Base-by-base conservation (phyloP, 2,797 vertebrate species). In the Rhadinocentrus ornatus region DNA sequence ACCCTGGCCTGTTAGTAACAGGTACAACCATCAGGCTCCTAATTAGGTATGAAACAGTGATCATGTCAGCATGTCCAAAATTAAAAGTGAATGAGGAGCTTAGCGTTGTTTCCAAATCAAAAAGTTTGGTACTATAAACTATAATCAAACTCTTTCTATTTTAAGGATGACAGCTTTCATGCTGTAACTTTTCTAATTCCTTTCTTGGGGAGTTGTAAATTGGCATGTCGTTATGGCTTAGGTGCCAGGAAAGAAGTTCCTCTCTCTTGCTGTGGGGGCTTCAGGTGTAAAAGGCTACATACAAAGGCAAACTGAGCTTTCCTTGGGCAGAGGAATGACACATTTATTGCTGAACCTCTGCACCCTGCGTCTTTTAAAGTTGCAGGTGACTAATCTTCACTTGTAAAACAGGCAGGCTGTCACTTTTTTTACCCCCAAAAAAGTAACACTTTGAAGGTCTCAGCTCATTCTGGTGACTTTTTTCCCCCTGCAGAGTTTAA, bases 361-460 rank as follows among this genome's bases (percentile, higher is more conserved):
- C 63, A 71, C 48, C 26, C 65, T 64, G 64, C 35, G 56, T 62
- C 70, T 72, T 85, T 73, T 44, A 69, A 86, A 84, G 81, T 82
- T 84, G 62, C 71, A 79, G 77, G 73, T 86, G 77, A 86, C 69
- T 84, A 73, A 90, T 83, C 76, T 84, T 81, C 77, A 63, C 77
- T 67, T 82, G 81, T 86, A 82, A 85, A 74, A 81, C 63, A 69
- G 77, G 79, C 75, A 85, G 73, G 76, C 41, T 75, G 73, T 75
- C 79, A 68, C 68, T 75, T 78, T 69, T 65, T 27, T 29, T 18
- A 56, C 22, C 35, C 58, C 60, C 50, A 31, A 63, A 52, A 69
- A 87, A 78, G 57, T 71, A 81, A 82, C 80, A 80, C 79, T 87
- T 87, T 86, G 65, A 88, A 90, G 65, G 75, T 83, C 54, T 81